Conservation (phyloP, 1,140 invertebrate species). For the Rhopalosiphum padi region DNA sequence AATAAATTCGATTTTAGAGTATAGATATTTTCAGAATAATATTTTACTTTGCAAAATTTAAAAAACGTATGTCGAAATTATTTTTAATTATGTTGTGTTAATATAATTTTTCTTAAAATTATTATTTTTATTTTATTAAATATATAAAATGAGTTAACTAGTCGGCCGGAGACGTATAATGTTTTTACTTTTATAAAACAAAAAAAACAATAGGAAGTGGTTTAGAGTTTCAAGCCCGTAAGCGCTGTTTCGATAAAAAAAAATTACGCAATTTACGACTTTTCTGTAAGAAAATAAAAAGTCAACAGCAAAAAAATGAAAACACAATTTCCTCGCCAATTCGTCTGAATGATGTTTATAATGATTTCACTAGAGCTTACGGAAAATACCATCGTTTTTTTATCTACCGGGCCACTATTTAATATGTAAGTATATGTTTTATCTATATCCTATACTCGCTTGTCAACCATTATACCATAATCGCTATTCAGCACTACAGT, state of each 20-base stretch:
- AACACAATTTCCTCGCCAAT: neutral
- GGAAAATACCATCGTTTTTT: neutral
- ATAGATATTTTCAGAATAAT: neutral
- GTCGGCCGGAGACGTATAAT: neutral
- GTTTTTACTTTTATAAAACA: neutral
- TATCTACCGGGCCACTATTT: neutral
- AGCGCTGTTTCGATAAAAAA: neutral
- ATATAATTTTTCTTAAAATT: neutral
- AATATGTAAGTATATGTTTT: neutral
- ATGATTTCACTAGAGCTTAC: neutral
- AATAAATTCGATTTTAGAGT: too few species aligned
- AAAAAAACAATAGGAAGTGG: neutral
- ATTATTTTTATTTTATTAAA: neutral
- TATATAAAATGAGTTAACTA: neutral
- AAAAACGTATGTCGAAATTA: neutral
- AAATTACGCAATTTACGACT: neutral
- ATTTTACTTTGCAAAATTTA: neutral
- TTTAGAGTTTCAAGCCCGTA: neutral
- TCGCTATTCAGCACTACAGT: neutral
- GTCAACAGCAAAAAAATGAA: neutral
- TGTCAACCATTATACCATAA: neutral
- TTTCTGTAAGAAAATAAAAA: neutral
- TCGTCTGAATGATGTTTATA: neutral
- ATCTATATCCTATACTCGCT: neutral
- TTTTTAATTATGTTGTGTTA: neutral